Percentiles rank a stretch among this genome's conserved stretches.
phyloP scores from a whole-genome alignment of 64 coral and sea anemone genomes.

The Montipora foliosa region DNA sequence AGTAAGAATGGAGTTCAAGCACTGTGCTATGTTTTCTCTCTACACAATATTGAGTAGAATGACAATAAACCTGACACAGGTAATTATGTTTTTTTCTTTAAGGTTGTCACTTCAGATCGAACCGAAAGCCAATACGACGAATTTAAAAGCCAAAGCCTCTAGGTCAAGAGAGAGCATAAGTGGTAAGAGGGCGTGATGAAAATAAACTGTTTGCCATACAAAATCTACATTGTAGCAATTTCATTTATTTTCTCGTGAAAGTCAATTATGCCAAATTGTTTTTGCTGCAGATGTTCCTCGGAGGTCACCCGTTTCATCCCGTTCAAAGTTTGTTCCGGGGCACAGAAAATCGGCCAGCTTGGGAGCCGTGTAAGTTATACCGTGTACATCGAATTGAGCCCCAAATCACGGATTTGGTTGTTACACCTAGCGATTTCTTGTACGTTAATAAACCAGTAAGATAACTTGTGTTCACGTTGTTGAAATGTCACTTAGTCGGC shows the following conservation, averaged over 20 bases:
- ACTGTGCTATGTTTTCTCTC: neutral
- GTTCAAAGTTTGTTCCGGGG: constrained; percentile 68
- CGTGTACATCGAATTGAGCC: too few relatives aligned
- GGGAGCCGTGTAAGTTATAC: constrained; percentile 66
- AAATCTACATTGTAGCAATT: too few relatives aligned
- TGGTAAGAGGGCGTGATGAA: constrained; percentile 22
- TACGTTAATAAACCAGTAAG: too few relatives aligned
- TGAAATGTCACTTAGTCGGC: too few relatives aligned
- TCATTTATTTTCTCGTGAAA: too few relatives aligned
- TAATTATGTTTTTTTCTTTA: neutral
- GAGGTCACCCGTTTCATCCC: neutral
- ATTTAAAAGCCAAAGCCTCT: constrained; percentile 49
- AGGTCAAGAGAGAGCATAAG: constrained; percentile 85
- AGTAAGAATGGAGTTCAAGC: constrained; percentile 52
- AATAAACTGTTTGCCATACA: neutral
- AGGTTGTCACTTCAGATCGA: constrained; percentile 69
- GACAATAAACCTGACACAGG: neutral
- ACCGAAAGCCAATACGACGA: constrained; percentile 37
- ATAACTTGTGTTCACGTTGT: too few relatives aligned
- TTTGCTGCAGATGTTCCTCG: constrained; percentile 20
- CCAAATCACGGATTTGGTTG: too few relatives aligned
- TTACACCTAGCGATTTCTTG: too few relatives aligned
- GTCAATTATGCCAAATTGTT: neutral
- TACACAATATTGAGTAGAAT: neutral
- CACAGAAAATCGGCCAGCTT: constrained; percentile 78